Percentiles rank a stretch among this genome's conserved stretches.
These are phyloP conservation scores for Oplegnathus fasciatus DNA, from an alignment of 2,113 vertebrate genomes.

Conservation along the genomic window DNA sequence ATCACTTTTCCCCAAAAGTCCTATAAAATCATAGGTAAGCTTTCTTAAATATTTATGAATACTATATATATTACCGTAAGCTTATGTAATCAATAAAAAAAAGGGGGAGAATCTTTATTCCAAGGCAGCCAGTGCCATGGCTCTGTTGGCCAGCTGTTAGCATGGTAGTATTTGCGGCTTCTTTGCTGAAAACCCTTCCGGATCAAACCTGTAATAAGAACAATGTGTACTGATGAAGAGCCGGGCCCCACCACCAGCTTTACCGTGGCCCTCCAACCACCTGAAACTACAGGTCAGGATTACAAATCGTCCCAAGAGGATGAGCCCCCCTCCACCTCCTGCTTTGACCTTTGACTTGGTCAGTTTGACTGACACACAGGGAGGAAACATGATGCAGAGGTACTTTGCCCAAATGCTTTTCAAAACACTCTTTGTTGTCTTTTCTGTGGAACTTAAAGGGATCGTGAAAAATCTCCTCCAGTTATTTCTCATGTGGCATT, in stretches of 20 bases:
- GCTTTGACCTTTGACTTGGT: constrained; percentile 77
- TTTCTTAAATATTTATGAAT: constrained; percentile 31
- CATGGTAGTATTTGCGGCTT: background rate
- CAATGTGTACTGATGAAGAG: constrained; percentile 66
- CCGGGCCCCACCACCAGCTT: constrained; percentile 31
- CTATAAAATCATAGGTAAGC: constrained; percentile 11
- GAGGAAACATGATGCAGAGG: constrained; percentile 65
- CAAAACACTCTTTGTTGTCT: constrained; percentile 69
- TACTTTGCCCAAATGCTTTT: constrained; percentile 42
- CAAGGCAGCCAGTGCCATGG: constrained; percentile 4
- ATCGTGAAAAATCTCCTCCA: constrained; percentile 30
- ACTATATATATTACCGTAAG: background rate
- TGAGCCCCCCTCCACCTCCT: constrained; percentile 7
- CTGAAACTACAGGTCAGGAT: constrained; percentile 80
- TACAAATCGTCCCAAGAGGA: constrained; percentile 64
- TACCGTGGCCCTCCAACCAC: constrained; percentile 51
- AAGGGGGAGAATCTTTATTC: constrained; percentile 45
- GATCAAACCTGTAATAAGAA: constrained; percentile 72
- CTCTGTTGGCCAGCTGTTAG: background rate
- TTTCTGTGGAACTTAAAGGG: constrained; percentile 57
- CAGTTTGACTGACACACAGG: constrained; percentile 78
- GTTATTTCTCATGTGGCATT: constrained; percentile 62
- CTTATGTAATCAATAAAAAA: background rate
- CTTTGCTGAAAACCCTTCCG: constrained; percentile 48
- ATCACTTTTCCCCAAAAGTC: constrained; percentile 30